A percentile compares a stretch with the other conserved stretches of the same genome.
These are phyloP conservation scores for Vulpes vulpes DNA, from an alignment of 2,113 vertebrate species.

Conservation along the genomic window DNA sequence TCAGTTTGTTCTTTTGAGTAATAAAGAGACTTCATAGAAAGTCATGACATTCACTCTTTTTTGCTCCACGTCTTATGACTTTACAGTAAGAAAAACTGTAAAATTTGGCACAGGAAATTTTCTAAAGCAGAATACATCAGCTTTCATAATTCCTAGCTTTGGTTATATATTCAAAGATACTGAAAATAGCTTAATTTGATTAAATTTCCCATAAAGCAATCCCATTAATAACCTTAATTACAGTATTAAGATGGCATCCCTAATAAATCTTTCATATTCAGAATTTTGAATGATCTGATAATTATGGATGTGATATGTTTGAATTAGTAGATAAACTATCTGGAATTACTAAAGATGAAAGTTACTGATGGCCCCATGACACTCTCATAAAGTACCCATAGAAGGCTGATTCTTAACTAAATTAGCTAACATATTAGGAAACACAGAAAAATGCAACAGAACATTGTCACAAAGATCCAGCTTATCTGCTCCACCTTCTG, in stretches of 20 bases:
- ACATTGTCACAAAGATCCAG: background rate
- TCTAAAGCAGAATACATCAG: background rate
- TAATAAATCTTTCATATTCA: conserved; percentile 42
- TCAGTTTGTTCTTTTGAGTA: background rate
- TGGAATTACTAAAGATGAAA: conserved; percentile 7
- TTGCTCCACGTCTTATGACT: background rate
- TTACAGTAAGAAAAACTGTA: background rate
- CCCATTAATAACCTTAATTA: background rate
- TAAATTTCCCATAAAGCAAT: background rate
- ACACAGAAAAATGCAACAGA: background rate
- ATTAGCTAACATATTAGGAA: background rate
- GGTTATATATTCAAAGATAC: background rate
- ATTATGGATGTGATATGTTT: background rate
- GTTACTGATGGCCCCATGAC: background rate
- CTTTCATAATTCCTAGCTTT: background rate
- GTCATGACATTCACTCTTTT: background rate
- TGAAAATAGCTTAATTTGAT: background rate
- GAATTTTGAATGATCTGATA: conserved; percentile 6
- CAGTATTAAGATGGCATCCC: background rate
- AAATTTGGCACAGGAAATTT: background rate
- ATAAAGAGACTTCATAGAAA: background rate
- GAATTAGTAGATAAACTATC: background rate
- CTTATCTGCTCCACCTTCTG: background rate
- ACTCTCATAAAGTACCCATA: background rate
- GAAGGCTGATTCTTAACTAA: background rate